Evolutionary conservation across 2,888 invertebrate species (phyloP).

Genomic region (Alitta virens): DNA sequence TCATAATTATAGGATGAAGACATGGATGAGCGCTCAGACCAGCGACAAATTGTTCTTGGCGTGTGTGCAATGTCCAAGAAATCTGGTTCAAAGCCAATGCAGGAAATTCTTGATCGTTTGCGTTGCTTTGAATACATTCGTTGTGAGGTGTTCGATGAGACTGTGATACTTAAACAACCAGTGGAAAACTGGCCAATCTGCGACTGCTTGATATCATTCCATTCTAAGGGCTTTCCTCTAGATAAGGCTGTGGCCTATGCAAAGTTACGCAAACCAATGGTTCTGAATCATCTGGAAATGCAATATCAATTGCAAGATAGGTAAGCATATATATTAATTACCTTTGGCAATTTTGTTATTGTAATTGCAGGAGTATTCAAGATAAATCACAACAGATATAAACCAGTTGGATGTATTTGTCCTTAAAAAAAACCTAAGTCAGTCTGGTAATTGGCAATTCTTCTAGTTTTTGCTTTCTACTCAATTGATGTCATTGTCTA

Average conservation of each 20-base stretch:
- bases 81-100: conserved; percentile 98
- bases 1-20: too few relatives aligned
- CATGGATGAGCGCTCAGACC: neutral
- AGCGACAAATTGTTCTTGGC: conserved; percentile 74
- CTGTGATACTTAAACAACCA: conserved; percentile 90
- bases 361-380: too few relatives aligned
- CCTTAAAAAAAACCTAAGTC: too few relatives aligned
- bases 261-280: conserved; percentile 87
- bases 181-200: conserved; percentile 98
- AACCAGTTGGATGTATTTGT: too few relatives aligned
- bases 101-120: conserved; percentile 91
- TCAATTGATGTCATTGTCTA: too few relatives aligned
- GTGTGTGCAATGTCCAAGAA: conserved; percentile 99
- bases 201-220: conserved; percentile 97
- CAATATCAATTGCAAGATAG: conserved; percentile 93
- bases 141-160: conserved; percentile 72
- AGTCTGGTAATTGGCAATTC: too few relatives aligned
- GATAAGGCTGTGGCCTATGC: conserved; percentile 97
- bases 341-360: too few relatives aligned
- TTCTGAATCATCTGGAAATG: conserved; percentile 97
- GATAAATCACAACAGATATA: too few relatives aligned
- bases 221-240: conserved; percentile 96
- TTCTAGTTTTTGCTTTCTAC: too few relatives aligned
- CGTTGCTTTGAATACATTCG: conserved; percentile 95
- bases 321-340: conserved; percentile 39